Evolutionary conservation across 2,797 vertebrate genomes (phyloP).

Genomic region (Merluccius polli): DNA sequence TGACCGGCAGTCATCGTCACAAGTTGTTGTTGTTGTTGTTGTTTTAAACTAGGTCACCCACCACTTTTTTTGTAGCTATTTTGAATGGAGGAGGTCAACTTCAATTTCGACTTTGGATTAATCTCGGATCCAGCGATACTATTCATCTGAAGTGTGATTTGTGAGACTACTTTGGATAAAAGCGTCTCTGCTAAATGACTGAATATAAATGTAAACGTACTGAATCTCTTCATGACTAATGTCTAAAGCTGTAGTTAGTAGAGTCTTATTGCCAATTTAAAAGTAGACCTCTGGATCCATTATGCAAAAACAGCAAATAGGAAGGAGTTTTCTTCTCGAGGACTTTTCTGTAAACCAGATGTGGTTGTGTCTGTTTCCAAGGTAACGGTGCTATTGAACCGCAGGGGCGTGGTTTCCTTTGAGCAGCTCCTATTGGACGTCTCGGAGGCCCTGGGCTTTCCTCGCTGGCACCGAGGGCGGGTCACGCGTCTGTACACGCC

Average conservation of each 20-base stretch:
- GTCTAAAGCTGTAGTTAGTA: not conserved
- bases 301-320: not conserved
- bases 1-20: too few species aligned
- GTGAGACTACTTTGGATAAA: not conserved
- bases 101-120: not conserved
- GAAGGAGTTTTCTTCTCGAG: not conserved
- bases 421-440: conserved; percentile 90
- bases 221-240: not conserved
- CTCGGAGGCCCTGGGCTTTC: conserved; percentile 92
- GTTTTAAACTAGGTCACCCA: not conserved
- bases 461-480: conserved; percentile 87
- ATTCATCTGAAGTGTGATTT: not conserved
- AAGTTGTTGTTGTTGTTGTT: not conserved
- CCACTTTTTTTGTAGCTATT: not conserved
- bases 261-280: not conserved
- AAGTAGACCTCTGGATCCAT: not conserved
- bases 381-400: conserved; percentile 84
- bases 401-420: conserved; percentile 88
- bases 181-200: not conserved
- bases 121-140: not conserved
- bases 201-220: not conserved
- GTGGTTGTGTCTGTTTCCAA: conserved; percentile 28
- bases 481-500: conserved; percentile 88
- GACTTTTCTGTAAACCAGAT: not conserved
- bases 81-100: not conserved